Conservation (phyloP, 2,113 vertebrate genomes). For the Notiomystis cincta region DNA sequence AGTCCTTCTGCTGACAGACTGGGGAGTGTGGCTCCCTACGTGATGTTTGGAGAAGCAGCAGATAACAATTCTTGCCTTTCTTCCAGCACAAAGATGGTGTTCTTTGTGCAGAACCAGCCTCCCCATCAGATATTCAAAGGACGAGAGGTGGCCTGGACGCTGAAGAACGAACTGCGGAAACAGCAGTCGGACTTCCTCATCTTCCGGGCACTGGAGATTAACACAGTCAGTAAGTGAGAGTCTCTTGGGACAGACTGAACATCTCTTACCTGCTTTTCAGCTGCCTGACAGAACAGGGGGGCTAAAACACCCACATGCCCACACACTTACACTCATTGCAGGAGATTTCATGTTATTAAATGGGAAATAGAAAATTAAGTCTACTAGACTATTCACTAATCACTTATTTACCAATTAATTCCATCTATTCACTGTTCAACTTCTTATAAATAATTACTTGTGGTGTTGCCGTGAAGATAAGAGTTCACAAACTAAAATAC, state of each 20-base stretch:
- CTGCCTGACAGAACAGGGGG: neutral
- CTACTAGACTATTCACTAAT: neutral
- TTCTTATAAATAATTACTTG: neutral
- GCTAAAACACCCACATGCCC: neutral
- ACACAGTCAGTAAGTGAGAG: constrained; percentile 89
- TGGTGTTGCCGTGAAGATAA: neutral
- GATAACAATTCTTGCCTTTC: neutral
- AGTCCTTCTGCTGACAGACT: neutral
- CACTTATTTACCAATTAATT: neutral
- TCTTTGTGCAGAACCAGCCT: constrained; percentile 90
- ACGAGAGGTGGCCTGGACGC: constrained; percentile 81
- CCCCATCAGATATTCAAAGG: constrained; percentile 88
- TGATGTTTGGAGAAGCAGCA: neutral
- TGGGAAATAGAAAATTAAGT: neutral
- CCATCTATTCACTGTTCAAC: accelerated
- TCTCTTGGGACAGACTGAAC: neutral
- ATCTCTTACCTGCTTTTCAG: neutral
- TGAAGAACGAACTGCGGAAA: constrained; percentile 87
- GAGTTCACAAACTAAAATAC: neutral
- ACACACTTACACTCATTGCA: neutral
- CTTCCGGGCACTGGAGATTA: constrained; percentile 85
- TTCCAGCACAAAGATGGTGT: constrained; percentile 92
- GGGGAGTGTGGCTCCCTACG: neutral
- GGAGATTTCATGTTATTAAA: neutral
- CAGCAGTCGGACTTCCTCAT: constrained; percentile 96